Conservation (phyloP, 1,140 invertebrate species). For the Mamestra configurata region DNA sequence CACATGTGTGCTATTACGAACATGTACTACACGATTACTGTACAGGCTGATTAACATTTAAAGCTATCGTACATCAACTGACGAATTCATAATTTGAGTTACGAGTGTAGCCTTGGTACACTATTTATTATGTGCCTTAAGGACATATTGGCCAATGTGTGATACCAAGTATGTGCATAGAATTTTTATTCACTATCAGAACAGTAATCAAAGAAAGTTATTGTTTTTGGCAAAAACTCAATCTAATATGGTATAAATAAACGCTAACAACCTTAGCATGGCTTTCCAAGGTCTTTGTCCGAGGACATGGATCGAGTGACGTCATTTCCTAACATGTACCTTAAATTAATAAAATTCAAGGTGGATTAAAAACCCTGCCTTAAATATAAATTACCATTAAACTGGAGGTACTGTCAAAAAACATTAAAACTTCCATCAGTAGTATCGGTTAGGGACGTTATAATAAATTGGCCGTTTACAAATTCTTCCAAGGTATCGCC, state of each 20-base stretch:
- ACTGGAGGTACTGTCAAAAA: constrained; percentile 11
- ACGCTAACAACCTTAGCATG: not conserved
- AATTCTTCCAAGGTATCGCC: constrained; percentile 40
- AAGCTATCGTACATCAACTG: not conserved
- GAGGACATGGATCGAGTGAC: not conserved
- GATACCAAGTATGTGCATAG: not conserved
- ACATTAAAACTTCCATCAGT: constrained; percentile 7
- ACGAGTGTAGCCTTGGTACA: constrained; percentile 15
- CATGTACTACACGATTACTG: constrained; percentile 8
- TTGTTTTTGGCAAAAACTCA: constrained; percentile 23
- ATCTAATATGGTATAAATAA: constrained; percentile 30
- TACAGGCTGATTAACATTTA: constrained; percentile 19
- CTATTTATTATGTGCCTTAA: not conserved
- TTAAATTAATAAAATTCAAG: constrained; percentile 1
- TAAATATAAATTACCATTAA: constrained; percentile 10
- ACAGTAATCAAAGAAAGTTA: constrained; percentile 25
- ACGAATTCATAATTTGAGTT: constrained; percentile 6
- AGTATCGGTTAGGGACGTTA: constrained; percentile 36
- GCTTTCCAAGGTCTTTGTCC: not conserved
- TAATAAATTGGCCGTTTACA: constrained; percentile 43
- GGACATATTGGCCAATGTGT: not conserved
- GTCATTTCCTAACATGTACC: not conserved
- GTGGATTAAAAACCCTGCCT: not conserved
- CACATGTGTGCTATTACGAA: constrained; percentile 61
- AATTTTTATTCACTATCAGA: not conserved